Percentiles rank a stretch among this genome's conserved stretches.
phyloP scores from a whole-genome alignment of 2,888 invertebrate species.

The Flexamia atlantica region DNA sequence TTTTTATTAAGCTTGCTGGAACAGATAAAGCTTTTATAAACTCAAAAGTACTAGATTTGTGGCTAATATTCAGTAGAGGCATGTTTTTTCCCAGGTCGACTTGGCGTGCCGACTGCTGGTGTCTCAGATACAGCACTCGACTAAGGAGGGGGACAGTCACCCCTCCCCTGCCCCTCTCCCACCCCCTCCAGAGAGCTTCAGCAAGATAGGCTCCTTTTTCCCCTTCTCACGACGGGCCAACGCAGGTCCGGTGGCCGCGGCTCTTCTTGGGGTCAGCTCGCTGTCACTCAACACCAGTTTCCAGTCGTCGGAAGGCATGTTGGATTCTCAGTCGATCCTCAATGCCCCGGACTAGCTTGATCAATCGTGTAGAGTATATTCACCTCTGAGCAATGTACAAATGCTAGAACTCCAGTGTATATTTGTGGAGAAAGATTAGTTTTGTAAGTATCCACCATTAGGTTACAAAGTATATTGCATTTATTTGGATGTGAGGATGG shows the following conservation, averaged over 20 bases:
- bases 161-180: slow-evolving; percentile 34
- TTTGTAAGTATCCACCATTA: neutral
- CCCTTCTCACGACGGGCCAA: slow-evolving; percentile 75
- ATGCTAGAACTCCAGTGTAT: neutral
- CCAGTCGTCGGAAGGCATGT: slow-evolving; percentile 79
- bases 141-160: neutral
- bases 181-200: slow-evolving; percentile 68
- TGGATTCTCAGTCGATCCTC: slow-evolving; percentile 84
- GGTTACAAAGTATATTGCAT: neutral
- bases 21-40: no score
- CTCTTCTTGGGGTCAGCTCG: slow-evolving; percentile 74
- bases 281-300: slow-evolving; percentile 79
- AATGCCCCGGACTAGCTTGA: slow-evolving; percentile 81
- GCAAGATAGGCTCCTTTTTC: slow-evolving; percentile 74
- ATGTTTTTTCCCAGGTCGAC: no score
- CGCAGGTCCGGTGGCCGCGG: slow-evolving; percentile 76
- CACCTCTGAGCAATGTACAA: neutral
- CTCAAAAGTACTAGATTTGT: no score
- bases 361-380: neutral
- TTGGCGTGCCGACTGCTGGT: slow-evolving; percentile 63
- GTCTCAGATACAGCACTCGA: slow-evolving; percentile 67
- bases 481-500: neutral
- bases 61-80: no score
- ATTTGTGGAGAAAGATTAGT: neutral
- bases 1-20: no score